Conservation (phyloP, 2,797 vertebrate species). For the Vultur gryphus region DNA sequence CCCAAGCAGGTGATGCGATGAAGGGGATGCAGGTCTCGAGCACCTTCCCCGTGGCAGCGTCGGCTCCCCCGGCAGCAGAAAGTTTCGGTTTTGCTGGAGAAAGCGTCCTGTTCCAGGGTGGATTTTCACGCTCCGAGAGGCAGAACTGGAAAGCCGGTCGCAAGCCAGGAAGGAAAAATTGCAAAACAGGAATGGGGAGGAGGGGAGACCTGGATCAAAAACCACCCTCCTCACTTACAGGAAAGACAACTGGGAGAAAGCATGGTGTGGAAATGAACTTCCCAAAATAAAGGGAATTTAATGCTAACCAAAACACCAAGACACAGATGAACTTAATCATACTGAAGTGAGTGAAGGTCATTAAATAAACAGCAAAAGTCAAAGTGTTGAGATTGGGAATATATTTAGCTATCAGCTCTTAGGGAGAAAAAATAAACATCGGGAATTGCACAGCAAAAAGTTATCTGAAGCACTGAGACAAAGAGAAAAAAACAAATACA, state of each 20-base stretch:
- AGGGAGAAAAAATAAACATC: not conserved
- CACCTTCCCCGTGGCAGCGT: not conserved
- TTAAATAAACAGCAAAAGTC: constrained; percentile 3
- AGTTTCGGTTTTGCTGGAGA: not conserved
- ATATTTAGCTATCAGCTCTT: not conserved
- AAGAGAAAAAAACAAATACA: not conserved
- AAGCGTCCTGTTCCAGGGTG: not conserved
- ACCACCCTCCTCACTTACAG: not conserved
- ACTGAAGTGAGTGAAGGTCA: not conserved
- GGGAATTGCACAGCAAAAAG: not conserved
- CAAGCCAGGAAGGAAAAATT: not conserved
- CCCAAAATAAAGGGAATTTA: constrained; percentile 9
- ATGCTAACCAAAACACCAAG: constrained; percentile 25
- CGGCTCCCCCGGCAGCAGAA: rapidly evolving
- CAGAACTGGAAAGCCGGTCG: not conserved
- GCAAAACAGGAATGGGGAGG: not conserved
- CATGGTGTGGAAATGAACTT: not conserved
- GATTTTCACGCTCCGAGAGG: not conserved
- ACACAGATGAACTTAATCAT: not conserved
- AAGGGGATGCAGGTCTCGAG: not conserved
- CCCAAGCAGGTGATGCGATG: not conserved
- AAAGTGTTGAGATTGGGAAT: not conserved
- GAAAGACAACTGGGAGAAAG: constrained; percentile 17
- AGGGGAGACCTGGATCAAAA: not conserved
- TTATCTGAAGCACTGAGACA: not conserved